These are phyloP conservation scores for Piaya cayana DNA, from an alignment of 2,113 vertebrate genomes.

Conservation along the genomic window DNA sequence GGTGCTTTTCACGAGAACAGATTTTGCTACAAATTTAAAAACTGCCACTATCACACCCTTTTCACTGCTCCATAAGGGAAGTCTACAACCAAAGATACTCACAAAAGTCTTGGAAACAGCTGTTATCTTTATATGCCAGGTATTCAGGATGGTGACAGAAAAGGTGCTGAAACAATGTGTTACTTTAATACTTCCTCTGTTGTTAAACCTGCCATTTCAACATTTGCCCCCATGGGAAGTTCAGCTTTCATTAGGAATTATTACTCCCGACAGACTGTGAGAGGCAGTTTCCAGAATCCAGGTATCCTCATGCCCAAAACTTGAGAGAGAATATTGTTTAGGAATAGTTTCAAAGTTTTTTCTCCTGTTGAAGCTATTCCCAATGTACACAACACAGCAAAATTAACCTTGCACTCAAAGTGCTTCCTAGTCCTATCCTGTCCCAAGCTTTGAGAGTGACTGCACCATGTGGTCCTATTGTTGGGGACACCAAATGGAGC, in stretches of 20 bases:
- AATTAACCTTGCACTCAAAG: not conserved
- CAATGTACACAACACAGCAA: not conserved
- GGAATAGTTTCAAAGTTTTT: not conserved
- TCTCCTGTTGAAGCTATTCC: not conserved
- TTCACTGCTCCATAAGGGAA: not conserved
- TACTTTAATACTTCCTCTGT: not conserved
- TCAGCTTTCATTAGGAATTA: not conserved
- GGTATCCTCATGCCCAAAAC: not conserved
- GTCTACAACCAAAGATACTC: not conserved
- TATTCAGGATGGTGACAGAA: not conserved
- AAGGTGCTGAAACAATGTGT: not conserved
- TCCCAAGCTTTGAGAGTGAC: not conserved
- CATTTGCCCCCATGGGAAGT: not conserved
- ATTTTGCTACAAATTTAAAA: constrained; percentile 14
- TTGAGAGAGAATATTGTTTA: not conserved
- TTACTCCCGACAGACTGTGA: not conserved
- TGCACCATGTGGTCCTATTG: not conserved
- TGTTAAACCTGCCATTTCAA: not conserved
- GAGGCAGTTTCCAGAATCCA: not conserved
- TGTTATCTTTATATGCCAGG: not conserved
- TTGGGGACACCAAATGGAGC: not conserved
- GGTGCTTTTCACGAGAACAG: constrained; percentile 3
- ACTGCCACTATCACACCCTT: not conserved
- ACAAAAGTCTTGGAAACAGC: not conserved
- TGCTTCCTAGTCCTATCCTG: not conserved